Evolutionary conservation across 2,797 vertebrate species (phyloP).

Genomic region (Miichthys miiuy): DNA sequence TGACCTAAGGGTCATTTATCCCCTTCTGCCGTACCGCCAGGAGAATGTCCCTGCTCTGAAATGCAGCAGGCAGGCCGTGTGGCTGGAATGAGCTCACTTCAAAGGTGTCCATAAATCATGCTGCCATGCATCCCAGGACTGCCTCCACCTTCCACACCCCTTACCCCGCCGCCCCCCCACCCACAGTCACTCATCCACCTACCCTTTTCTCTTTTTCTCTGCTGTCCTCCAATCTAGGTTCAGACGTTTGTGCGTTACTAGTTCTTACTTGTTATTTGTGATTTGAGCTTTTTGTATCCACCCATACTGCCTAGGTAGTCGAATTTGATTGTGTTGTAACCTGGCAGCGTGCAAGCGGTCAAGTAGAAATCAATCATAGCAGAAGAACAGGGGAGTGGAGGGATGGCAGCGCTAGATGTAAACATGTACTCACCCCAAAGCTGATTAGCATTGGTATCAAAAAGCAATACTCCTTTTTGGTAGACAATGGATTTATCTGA

Average conservation of each 20-base stretch:
- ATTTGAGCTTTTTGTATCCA: conserved; percentile 35
- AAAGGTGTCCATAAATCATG: conserved; percentile 86
- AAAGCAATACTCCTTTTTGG: conserved; percentile 27
- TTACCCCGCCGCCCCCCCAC: not conserved
- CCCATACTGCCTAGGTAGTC: not conserved
- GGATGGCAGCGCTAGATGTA: conserved; percentile 30
- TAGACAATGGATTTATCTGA: conserved; percentile 53
- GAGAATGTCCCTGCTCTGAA: conserved; percentile 64
- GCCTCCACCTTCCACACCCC: conserved; percentile 41
- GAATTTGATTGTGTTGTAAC: conserved; percentile 32
- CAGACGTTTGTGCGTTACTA: conserved; percentile 42
- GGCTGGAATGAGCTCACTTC: conserved; percentile 82
- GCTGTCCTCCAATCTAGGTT: conserved; percentile 50
- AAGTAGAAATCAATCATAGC: conserved; percentile 35
- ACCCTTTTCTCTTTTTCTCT: conserved; percentile 42
- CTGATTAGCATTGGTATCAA: conserved; percentile 47
- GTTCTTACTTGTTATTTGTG: conserved; percentile 7
- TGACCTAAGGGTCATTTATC: conserved; percentile 64
- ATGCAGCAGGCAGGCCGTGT: conserved; percentile 67
- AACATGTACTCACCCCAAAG: conserved; percentile 33
- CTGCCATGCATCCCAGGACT: conserved; percentile 64
- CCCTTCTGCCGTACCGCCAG: conserved; percentile 31
- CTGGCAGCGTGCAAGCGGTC: conserved; percentile 11
- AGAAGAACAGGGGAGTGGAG: conserved; percentile 5
- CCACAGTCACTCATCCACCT: conserved; percentile 29